Conservation (phyloP, 2,888 invertebrate species). For the Pristionchus maxplancki region DNA sequence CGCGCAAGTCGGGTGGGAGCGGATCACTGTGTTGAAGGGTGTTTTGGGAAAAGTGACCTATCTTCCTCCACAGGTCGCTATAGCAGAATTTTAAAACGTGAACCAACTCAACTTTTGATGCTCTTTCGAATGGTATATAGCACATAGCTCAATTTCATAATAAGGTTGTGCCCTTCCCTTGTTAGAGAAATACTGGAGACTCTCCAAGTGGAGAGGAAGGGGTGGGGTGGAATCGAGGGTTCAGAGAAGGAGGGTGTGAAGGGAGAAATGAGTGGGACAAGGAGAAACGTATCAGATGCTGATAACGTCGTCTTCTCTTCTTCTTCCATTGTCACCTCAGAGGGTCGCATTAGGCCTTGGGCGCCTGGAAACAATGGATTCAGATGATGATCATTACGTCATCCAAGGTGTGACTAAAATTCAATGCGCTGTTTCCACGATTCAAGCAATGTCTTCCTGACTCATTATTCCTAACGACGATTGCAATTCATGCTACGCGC, state of each 20-base stretch:
- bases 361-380: constrained; percentile 23
- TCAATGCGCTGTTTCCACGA: not conserved
- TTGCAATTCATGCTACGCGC: not conserved
- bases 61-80: too few species aligned
- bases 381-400: constrained; percentile 19
- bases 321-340: constrained; percentile 26
- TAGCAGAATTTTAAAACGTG: too few species aligned
- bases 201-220: too few species aligned
- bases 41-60: too few species aligned
- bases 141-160: too few species aligned
- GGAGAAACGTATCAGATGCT: not conserved
- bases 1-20: too few species aligned
- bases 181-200: too few species aligned
- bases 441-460: not conserved
- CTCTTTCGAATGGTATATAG: too few species aligned
- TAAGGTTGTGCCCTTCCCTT: too few species aligned
- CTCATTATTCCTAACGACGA: not conserved
- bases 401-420: not conserved
- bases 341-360: constrained; percentile 17
- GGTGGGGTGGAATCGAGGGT: not conserved
- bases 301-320: not conserved
- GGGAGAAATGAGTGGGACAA: constrained; percentile 30
- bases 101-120: too few species aligned
- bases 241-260: constrained; percentile 32
- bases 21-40: too few species aligned